These are phyloP conservation scores for Stenodema calcarata DNA, from an alignment of 2,888 invertebrate species.

Conservation along the genomic window DNA sequence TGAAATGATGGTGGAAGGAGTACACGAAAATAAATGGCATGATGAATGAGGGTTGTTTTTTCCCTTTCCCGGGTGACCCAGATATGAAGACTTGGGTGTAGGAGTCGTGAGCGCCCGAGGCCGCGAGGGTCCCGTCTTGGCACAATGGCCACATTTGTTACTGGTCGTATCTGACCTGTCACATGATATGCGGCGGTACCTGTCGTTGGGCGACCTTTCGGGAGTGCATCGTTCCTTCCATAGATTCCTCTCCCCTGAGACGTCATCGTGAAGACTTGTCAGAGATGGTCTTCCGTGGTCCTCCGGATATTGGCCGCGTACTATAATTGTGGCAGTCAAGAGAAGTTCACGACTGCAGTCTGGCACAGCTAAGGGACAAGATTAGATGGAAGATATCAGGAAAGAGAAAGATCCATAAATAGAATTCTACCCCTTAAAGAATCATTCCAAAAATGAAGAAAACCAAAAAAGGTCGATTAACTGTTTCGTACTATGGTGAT, in stretches of 20 bases:
- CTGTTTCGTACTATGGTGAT: too few relatives aligned
- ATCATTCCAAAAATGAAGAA: too few relatives aligned
- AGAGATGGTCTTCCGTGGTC: too few relatives aligned
- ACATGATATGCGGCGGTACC: not conserved
- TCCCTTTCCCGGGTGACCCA: slow-evolving; percentile 23
- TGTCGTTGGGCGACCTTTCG: not conserved
- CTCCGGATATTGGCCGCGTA: not conserved
- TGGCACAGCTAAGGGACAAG: too few relatives aligned
- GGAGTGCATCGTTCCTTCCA: not conserved
- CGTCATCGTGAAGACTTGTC: not conserved
- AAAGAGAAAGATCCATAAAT: too few relatives aligned
- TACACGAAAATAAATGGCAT: not conserved
- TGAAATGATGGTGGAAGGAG: not conserved
- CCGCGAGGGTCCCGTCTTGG: not conserved
- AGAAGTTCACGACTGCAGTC: too few relatives aligned
- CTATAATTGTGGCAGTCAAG: too few relatives aligned
- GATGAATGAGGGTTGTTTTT: slow-evolving; percentile 6
- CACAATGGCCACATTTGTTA: slow-evolving; percentile 41
- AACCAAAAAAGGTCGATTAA: too few relatives aligned
- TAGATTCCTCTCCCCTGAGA: not conserved
- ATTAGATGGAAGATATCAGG: too few relatives aligned
- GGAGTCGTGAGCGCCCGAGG: slow-evolving; percentile 29
- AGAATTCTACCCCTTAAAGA: too few relatives aligned
- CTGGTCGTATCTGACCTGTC: not conserved
- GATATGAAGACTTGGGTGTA: slow-evolving; percentile 7